Base-by-base conservation (phyloP, 1,140 invertebrate species). In the Plectrocnemia conspersa region DNA sequence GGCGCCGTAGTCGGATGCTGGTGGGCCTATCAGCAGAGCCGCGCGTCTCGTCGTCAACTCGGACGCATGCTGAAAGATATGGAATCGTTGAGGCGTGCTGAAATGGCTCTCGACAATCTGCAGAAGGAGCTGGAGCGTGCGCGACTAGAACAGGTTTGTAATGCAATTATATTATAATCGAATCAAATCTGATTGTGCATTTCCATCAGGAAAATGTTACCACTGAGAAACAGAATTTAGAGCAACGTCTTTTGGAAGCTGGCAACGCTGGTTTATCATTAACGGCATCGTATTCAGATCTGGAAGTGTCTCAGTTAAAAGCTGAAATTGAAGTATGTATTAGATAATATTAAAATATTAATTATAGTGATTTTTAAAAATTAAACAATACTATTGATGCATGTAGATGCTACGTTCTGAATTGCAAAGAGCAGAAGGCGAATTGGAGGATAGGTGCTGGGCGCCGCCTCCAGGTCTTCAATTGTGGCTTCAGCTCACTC, bases 401-500 rank as follows among this genome's bases (percentile, higher is more conserved):
- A 23, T 66, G 1, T 53, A 85, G 85, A 84, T 88, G 79, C 72
- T 92, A 36, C 81, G 89, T 58, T 79, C 80, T 59, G 89, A 94
- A 65, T 73, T 96, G 19, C 83, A 85, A 61, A 78, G 88, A 22
- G 89, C 91, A 7, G 91, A 95, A 71, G 87, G 87, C 29, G 89
- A 94, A 72, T 73, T 95, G 18, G 88, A 92, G 64, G 88, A 91
- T 66, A 79, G 88, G 44, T 91, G 86, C 67, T 93, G 85, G 88
- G 82, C 86, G 7, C 87, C 91, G 1, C 91, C 93, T 2, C 72
- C 80, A 18, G 88, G 88, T n/a, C 75, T 97, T 5, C 92, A 95
- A 65, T 84, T 90, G 56, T 97, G 92, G 93, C 73, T 97, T 10
- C 93, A 97, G 68, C 74, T 96, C 11, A 97, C 93, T 0, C 89